phyloP scores from a whole-genome alignment of 2,797 vertebrate genomes.

The Channa striata region DNA sequence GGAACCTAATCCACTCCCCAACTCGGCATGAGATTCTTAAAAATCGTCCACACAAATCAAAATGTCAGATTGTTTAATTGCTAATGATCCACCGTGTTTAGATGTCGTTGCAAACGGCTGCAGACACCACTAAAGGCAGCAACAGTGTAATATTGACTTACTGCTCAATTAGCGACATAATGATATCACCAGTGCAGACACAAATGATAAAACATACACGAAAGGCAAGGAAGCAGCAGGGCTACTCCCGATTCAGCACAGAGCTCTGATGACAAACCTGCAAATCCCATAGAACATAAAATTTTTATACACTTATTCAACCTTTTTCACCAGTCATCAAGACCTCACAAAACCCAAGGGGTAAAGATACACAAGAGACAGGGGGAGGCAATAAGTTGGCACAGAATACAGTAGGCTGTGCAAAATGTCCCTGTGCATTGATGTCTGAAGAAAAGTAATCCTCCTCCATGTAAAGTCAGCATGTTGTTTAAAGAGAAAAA shows the following conservation, averaged over 20 bases:
- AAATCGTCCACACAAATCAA: conserved; percentile 21
- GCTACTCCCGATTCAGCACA: conserved; percentile 9
- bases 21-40: conserved; percentile 38
- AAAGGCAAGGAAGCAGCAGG: conserved; percentile 8
- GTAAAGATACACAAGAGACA: conserved; percentile 22
- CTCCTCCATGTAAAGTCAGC: conserved; percentile 46
- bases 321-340: conserved; percentile 23
- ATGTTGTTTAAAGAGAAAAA: conserved; percentile 24
- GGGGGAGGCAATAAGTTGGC: conserved; percentile 45
- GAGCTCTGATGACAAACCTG: conserved; percentile 11
- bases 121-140: conserved; percentile 25
- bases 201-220: neutral
- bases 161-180: neutral
- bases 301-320: conserved; percentile 35
- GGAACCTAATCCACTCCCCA: conserved; percentile 55
- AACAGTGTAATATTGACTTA: neutral
- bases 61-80: conserved; percentile 29
- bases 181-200: neutral
- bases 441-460: conserved; percentile 60
- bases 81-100: conserved; percentile 13
- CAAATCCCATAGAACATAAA: conserved; percentile 20
- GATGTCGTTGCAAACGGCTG: conserved; percentile 10
- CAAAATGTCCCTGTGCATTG: conserved; percentile 51
- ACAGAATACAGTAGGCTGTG: conserved; percentile 44
- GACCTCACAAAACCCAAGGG: conserved; percentile 41